Conservation (phyloP, 2,888 invertebrate species). For the Alviniconcha strummeri region DNA sequence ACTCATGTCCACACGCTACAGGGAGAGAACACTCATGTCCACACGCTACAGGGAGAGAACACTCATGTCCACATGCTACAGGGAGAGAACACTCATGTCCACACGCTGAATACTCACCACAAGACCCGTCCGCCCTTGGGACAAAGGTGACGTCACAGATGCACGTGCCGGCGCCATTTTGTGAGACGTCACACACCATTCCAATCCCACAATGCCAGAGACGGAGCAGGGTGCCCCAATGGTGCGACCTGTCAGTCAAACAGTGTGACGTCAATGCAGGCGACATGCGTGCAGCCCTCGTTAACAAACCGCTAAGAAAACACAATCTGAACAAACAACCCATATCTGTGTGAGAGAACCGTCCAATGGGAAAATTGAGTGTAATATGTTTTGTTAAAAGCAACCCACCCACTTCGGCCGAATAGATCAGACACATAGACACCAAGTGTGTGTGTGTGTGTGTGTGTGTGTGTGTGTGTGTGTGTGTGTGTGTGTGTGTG, state of each 20-base stretch:
- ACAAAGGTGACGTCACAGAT: background rate
- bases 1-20: too few relatives aligned
- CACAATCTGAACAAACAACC: background rate
- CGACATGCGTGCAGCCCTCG: background rate
- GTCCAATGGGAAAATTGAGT: too few relatives aligned
- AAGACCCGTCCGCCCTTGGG: background rate
- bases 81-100: background rate
- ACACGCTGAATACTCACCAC: background rate
- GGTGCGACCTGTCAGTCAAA: background rate
- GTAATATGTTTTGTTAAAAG: too few relatives aligned
- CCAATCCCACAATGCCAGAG: background rate
- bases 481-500: too few relatives aligned
- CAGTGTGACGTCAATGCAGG: background rate
- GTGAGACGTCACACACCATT: background rate
- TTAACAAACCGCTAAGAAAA: background rate
- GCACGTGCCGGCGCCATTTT: background rate
- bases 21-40: background rate
- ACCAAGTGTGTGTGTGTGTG: too few relatives aligned
- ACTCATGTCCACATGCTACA: too few relatives aligned
- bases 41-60: background rate
- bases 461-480: too few relatives aligned
- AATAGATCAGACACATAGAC: too few relatives aligned
- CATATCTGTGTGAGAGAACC: background rate
- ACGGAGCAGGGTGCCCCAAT: background rate
- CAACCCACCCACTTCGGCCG: too few relatives aligned